phyloP scores from a whole-genome alignment of 2,113 vertebrate species.

The Galbula dea region DNA sequence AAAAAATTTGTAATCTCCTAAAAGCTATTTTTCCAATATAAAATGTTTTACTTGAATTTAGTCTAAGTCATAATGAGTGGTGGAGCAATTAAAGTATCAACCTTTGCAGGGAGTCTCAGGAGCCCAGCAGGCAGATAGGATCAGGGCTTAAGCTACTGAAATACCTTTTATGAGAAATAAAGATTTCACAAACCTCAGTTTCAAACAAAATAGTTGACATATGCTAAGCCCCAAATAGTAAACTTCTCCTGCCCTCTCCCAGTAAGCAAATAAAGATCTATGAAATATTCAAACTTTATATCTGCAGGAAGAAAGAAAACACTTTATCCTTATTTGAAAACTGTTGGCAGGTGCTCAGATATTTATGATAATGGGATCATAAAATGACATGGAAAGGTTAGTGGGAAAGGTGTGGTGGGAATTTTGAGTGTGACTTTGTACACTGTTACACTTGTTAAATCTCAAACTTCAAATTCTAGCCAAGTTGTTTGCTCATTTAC shows the following conservation, averaged over 20 bases:
- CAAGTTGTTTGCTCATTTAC: not conserved
- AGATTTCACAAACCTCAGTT: slow-evolving; percentile 4
- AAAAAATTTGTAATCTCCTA: not conserved
- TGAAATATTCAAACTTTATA: slow-evolving; percentile 36
- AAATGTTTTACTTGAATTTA: slow-evolving; percentile 28
- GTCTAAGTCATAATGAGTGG: slow-evolving; percentile 22
- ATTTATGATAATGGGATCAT: slow-evolving; percentile 8
- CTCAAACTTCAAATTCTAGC: not conserved
- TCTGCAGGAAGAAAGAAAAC: slow-evolving; percentile 33
- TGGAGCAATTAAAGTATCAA: slow-evolving; percentile 51
- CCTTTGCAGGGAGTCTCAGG: slow-evolving; percentile 2
- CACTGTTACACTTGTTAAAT: not conserved
- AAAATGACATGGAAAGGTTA: not conserved
- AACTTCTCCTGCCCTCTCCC: not conserved
- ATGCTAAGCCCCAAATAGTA: slow-evolving; percentile 12
- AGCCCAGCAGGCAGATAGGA: slow-evolving; percentile 36
- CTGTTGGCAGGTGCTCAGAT: slow-evolving; percentile 10
- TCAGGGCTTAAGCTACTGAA: slow-evolving; percentile 48
- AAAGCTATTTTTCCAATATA: not conserved
- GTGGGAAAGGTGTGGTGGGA: not conserved
- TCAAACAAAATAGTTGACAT: slow-evolving; percentile 35
- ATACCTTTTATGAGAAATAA: slow-evolving; percentile 37
- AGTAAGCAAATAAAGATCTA: slow-evolving; percentile 13
- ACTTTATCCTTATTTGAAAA: not conserved
- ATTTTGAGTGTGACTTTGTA: slow-evolving; percentile 33